Evolutionary conservation across 1,140 invertebrate genomes (phyloP), one percentile per base, ranked within the genome.

Genomic region (Drosophila parabipectinata): DNA sequence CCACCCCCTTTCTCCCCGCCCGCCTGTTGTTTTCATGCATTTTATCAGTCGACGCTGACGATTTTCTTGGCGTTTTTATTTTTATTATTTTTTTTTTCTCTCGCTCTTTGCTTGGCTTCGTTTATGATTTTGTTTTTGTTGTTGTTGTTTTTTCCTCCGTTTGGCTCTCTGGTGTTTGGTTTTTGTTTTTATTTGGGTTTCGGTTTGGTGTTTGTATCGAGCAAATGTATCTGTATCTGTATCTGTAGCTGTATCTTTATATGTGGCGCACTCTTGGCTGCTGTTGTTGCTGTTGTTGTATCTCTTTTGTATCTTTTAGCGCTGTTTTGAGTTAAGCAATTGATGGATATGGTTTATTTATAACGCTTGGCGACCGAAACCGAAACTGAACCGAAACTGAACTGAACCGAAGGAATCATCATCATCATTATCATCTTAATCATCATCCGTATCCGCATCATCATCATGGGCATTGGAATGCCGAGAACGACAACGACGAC

Each of bases 301-400:
- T 87, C 78, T 81, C 67, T 75, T 74, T 88, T 88, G 83, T 88
- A 88, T 88, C 83, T 88, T 83, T 88, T 88, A 88, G 79, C 83
- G 82, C 79, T 82, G 82, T 88, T 88, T 88, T 88, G 84, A 83
- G 83, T 88, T 88, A 88, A 88, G 83, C 83, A 88, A 88, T 88
- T 88, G 83, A 88, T 88, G 83, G 83, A 88, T 88, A 88, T 88
- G 83, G 83, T 88, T 88, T 88, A 88, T 88, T 88, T 88, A 88
- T 88, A 88, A 88, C 83, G 83, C 83, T 88, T 89, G 79, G 84
- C 84, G 83, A 89, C 83, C 66, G 66, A 71, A 62, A 77, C 71
- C 76, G 79, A 71, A 79, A 71, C 83, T 68, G 74, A 72, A 45
- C 52, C 57, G 62, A 71, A 81, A 63, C 45, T 52, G 68, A 72